A percentile compares a stretch with the other conserved stretches of the same genome.
Conservation (phyloP, 1,140 invertebrate genomes). For the Drosophila albomicans region DNA sequence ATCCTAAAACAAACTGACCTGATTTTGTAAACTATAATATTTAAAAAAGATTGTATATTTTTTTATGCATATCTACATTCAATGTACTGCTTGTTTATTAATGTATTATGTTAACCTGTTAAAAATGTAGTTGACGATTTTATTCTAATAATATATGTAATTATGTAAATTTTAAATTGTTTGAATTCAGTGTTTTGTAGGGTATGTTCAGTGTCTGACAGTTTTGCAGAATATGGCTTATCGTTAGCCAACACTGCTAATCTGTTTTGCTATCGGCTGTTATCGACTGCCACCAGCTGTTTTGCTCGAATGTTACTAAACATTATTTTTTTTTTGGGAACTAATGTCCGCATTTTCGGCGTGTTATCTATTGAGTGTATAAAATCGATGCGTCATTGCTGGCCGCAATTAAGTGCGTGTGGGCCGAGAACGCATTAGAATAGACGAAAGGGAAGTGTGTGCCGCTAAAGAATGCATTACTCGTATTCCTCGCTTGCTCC, state of each 20-base stretch:
- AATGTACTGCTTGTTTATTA: slow-evolving; percentile 29
- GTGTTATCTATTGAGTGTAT: slow-evolving; percentile 48
- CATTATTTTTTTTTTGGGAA: slow-evolving; percentile 35
- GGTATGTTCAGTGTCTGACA: slow-evolving; percentile 41
- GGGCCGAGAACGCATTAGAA: slow-evolving; percentile 13
- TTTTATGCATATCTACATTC: slow-evolving; percentile 44
- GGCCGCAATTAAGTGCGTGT: slow-evolving; percentile 4
- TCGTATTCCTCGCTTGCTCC: slow-evolving; percentile 59
- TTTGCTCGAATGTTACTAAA: slow-evolving; percentile 3
- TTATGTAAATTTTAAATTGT: neutral
- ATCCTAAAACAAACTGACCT: slow-evolving; percentile 66
- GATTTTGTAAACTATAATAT: slow-evolving; percentile 9
- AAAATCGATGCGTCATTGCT: slow-evolving; percentile 60
- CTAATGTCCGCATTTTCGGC: slow-evolving; percentile 14
- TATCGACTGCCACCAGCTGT: slow-evolving; percentile 48
- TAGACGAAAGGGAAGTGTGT: neutral
- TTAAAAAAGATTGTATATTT: slow-evolving; percentile 67
- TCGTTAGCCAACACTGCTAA: slow-evolving; percentile 43
- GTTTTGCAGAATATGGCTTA: slow-evolving; percentile 4
- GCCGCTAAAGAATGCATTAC: slow-evolving; percentile 56
- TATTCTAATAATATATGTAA: slow-evolving; percentile 20
- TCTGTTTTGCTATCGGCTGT: neutral
- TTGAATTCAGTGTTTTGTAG: neutral
- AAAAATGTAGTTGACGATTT: slow-evolving; percentile 58
- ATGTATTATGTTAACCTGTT: slow-evolving; percentile 44